Conservation (phyloP, 2,113 vertebrate genomes). For the Dermatemys mawii region DNA sequence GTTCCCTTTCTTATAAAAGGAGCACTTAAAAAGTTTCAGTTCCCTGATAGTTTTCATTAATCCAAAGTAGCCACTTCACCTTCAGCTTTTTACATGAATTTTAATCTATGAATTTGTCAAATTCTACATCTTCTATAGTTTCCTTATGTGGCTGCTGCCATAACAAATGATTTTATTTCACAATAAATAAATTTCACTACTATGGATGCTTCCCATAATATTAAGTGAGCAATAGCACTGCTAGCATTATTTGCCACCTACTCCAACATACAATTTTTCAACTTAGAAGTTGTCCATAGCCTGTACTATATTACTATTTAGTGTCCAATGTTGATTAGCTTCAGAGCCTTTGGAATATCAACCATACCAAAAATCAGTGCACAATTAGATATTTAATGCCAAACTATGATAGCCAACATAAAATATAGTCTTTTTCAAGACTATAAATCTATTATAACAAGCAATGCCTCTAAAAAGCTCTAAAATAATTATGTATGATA, state of each 20-base stretch:
- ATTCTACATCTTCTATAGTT: neutral
- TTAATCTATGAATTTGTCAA: neutral
- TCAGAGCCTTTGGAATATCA: neutral
- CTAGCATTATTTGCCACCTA: neutral
- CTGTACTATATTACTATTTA: neutral
- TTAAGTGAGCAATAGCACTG: neutral
- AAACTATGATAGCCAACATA: neutral
- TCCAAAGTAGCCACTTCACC: neutral
- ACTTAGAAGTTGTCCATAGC: neutral
- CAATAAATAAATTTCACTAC: no score
- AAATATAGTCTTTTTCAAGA: neutral
- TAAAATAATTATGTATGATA: neutral
- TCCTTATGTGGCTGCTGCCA: neutral
- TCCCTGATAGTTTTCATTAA: neutral
- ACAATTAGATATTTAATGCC: neutral
- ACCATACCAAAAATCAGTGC: neutral
- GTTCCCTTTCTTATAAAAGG: neutral
- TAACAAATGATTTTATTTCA: neutral
- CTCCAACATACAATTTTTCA: neutral
- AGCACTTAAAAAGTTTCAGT: neutral
- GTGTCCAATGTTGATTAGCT: neutral
- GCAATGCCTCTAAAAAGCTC: neutral
- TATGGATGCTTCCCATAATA: neutral
- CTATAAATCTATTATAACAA: neutral
- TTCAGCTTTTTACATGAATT: neutral